These are phyloP conservation scores for Polyergus mexicanus DNA, from an alignment of 1,140 invertebrate genomes.

Conservation along the genomic window DNA sequence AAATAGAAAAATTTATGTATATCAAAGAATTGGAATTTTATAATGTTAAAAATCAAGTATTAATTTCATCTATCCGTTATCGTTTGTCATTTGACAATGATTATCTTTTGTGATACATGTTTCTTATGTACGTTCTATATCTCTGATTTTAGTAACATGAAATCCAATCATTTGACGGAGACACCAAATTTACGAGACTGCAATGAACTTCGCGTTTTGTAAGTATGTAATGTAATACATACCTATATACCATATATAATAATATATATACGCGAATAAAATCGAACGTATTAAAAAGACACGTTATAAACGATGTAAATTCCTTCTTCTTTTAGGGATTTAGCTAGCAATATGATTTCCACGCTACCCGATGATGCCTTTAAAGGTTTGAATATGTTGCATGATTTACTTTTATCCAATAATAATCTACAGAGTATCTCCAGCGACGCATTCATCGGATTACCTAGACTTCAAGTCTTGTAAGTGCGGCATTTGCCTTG, in stretches of 20 bases:
- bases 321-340: constrained; percentile 89
- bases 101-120: background rate
- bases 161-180: constrained; percentile 91
- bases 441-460: constrained; percentile 92
- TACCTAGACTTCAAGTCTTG: constrained; percentile 94
- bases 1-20: too few relatives aligned
- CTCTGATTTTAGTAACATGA: constrained; percentile 91
- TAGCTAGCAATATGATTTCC: constrained; percentile 94
- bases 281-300: background rate
- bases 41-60: too few relatives aligned
- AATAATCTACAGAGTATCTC: constrained; percentile 93
- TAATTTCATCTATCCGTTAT: too few relatives aligned
- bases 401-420: constrained; percentile 94
- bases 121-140: background rate
- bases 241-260: background rate
- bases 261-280: background rate
- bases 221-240: constrained; percentile 87
- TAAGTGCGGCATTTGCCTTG: constrained; percentile 88
- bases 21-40: too few relatives aligned
- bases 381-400: constrained; percentile 90
- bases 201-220: constrained; percentile 94
- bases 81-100: background rate
- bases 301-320: background rate
- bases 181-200: constrained; percentile 92
- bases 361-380: constrained; percentile 91